phyloP scores from a whole-genome alignment of 2,888 invertebrate genomes.

The Lochmaea crataegi region DNA sequence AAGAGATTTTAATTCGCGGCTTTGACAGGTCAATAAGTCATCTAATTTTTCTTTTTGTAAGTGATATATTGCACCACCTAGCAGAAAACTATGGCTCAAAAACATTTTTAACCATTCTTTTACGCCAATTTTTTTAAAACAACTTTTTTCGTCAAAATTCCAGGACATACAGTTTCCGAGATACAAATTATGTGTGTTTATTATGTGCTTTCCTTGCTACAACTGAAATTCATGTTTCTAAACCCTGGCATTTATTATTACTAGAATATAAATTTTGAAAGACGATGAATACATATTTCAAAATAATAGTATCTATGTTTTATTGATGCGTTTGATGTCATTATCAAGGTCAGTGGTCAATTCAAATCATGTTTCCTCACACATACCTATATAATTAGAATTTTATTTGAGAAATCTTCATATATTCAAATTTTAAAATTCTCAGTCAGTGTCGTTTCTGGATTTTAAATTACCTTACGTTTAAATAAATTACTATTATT shows the following conservation, averaged over 20 bases:
- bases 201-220: background rate
- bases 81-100: no score
- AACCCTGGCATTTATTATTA: conserved; percentile 3
- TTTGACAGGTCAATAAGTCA: no score
- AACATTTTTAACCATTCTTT: no score
- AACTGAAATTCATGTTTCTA: conserved; percentile 1
- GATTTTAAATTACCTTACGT: background rate
- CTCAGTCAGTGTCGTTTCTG: background rate
- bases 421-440: background rate
- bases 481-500: background rate
- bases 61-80: no score
- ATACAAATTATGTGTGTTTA: background rate
- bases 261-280: conserved; percentile 1
- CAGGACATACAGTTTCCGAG: no score
- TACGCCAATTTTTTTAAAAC: no score
- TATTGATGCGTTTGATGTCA: conserved; percentile 6
- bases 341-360: conserved; percentile 2
- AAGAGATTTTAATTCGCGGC: no score
- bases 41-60: no score
- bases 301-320: conserved; percentile 9
- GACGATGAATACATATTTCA: background rate
- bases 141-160: no score
- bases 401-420: background rate
- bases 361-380: background rate
- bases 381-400: background rate